A percentile compares a stretch with the other conserved stretches of the same genome.
Evolutionary conservation across 2,113 vertebrate species (phyloP).

Genomic region (Hemiprocne comata): DNA sequence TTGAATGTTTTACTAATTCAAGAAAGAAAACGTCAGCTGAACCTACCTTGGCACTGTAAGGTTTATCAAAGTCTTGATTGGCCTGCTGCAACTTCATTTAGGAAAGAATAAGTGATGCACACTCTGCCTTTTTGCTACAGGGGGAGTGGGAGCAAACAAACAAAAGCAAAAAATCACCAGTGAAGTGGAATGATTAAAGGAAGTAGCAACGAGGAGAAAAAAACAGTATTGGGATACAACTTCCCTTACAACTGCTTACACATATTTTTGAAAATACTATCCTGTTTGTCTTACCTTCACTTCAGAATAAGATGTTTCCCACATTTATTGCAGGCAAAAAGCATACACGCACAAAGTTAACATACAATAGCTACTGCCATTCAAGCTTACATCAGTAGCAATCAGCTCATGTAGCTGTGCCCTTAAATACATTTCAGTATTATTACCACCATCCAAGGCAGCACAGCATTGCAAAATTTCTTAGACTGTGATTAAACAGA

Average conservation of each 20-base stretch:
- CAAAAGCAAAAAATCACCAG: neutral
- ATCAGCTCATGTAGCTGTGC: neutral
- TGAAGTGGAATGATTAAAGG: neutral
- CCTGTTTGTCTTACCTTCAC: neutral
- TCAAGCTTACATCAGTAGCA: neutral
- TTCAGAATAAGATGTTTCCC: neutral
- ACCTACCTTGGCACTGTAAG: neutral
- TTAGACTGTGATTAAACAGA: constrained; percentile 70
- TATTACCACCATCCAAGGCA: neutral
- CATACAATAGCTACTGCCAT: neutral
- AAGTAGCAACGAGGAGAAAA: rapidly evolving
- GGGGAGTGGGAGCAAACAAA: neutral
- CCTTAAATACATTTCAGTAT: neutral
- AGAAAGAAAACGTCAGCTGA: neutral
- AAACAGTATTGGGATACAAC: neutral
- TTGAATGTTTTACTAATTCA: neutral
- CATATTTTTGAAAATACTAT: neutral
- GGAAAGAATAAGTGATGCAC: neutral
- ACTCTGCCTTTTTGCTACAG: neutral
- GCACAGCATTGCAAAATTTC: constrained; percentile 1
- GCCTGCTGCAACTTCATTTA: neutral
- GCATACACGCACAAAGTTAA: neutral
- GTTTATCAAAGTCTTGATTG: neutral
- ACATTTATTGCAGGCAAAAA: neutral
- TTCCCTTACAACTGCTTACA: neutral